A percentile compares a stretch with the other conserved stretches of the same genome.
These are phyloP conservation scores for Microctenopoma lineatum DNA, from an alignment of 2,797 vertebrate species.

Conservation along the genomic window DNA sequence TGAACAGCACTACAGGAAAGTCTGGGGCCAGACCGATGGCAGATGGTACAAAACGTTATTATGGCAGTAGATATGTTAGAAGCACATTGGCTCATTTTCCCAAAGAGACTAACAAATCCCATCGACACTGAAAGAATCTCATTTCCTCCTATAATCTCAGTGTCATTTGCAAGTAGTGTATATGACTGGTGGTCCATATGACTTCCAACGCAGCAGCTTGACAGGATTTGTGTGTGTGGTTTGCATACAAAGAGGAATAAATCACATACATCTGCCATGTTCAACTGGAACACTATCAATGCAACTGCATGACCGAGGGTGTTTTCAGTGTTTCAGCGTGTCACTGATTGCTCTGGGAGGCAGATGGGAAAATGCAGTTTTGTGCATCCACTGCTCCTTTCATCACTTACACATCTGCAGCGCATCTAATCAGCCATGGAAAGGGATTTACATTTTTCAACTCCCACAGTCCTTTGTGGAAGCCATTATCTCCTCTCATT, in stretches of 20 bases:
- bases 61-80: conserved; percentile 45
- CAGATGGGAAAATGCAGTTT: conserved; percentile 33
- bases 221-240: conserved; percentile 55
- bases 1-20: conserved; percentile 35
- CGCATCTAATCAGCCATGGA: conserved; percentile 65
- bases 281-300: conserved; percentile 26
- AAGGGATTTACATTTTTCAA: conserved; percentile 59
- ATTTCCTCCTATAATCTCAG: conserved; percentile 43
- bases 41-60: conserved; percentile 57
- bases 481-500: conserved; percentile 52
- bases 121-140: conserved; percentile 45
- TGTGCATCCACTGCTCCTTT: conserved; percentile 27
- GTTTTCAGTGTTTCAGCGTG: conserved; percentile 28
- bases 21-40: conserved; percentile 48
- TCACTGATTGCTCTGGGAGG: conserved; percentile 31
- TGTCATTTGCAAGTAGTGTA: conserved; percentile 31
- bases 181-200: conserved; percentile 22
- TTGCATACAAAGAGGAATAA: conserved; percentile 39
- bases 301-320: conserved; percentile 14
- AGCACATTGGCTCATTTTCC: conserved; percentile 46
- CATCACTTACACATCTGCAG: conserved; percentile 52
- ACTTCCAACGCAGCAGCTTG: conserved; percentile 33
- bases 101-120: conserved; percentile 53
- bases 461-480: conserved; percentile 54
- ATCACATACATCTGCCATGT: conserved; percentile 27